A percentile compares a stretch with the other conserved stretches of the same genome.
Evolutionary conservation across 1,140 invertebrate species (phyloP).

Genomic region (Drosophila fuyamai): DNA sequence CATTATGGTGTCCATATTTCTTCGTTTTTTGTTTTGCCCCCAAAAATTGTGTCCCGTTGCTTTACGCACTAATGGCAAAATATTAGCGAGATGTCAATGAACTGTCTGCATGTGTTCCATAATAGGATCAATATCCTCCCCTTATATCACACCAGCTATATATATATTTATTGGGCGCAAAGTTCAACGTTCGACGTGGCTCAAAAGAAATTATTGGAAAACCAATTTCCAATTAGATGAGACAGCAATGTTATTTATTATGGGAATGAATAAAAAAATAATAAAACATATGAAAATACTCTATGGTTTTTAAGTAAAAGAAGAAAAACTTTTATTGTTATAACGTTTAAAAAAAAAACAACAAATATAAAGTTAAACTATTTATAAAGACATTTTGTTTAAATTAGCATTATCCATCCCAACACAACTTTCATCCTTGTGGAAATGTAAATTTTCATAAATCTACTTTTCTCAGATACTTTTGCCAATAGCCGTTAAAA

Average conservation of each 20-base stretch:
- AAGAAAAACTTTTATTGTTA: neutral
- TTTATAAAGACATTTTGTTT: too few relatives aligned
- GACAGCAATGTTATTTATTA: too few relatives aligned
- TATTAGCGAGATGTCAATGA: constrained; percentile 78
- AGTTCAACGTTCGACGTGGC: constrained; percentile 54
- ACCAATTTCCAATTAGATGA: constrained; percentile 38
- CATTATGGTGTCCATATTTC: constrained; percentile 64
- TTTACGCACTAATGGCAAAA: constrained; percentile 62
- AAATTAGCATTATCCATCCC: neutral
- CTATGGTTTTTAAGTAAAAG: neutral
- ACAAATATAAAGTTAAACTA: too few relatives aligned
- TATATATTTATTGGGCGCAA: constrained; percentile 58
- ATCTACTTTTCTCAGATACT: constrained; percentile 6
- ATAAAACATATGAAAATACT: neutral
- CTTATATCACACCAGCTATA: constrained; percentile 2
- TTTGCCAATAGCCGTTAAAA: constrained; percentile 27
- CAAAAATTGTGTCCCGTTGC: constrained; percentile 35
- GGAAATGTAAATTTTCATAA: constrained; percentile 5
- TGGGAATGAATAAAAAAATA: too few relatives aligned
- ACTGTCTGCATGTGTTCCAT: constrained; percentile 66
- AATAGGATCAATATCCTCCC: constrained; percentile 22
- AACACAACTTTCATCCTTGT: neutral
- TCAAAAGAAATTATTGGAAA: constrained; percentile 43
- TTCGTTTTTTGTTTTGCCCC: constrained; percentile 38
- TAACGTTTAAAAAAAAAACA: too few relatives aligned